A percentile compares a stretch with the other conserved stretches of the same genome.
Evolutionary conservation across 2,888 invertebrate genomes (phyloP).

Genomic region (Xylota sylvarum): DNA sequence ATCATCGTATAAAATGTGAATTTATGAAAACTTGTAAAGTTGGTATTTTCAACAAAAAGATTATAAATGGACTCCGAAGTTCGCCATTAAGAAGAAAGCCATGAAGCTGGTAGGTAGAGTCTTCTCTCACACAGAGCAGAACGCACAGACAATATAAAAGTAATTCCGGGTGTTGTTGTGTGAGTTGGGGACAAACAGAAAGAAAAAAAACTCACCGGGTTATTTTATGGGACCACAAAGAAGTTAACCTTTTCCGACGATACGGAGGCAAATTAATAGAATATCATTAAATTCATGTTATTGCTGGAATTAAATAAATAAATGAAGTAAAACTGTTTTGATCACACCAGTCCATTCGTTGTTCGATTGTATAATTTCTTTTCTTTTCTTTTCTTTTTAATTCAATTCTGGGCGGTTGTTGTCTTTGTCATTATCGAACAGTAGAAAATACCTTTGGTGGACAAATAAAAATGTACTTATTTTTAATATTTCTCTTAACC

Average conservation of each 20-base stretch:
- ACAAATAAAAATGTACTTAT: not conserved
- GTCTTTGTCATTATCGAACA: not conserved
- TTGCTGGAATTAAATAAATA: constrained; percentile 62
- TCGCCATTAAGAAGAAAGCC: constrained; percentile 69
- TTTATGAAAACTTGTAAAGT: constrained; percentile 76
- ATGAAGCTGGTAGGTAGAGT: constrained; percentile 40
- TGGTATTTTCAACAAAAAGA: constrained; percentile 77
- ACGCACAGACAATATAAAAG: constrained; percentile 41
- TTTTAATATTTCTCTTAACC: not conserved
- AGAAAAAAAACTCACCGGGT: constrained; percentile 30
- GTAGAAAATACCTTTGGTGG: not conserved
- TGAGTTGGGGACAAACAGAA: constrained; percentile 16
- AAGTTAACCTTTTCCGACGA: constrained; percentile 67
- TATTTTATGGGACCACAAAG: constrained; percentile 70
- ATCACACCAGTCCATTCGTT: constrained; percentile 27
- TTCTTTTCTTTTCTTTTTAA: not conserved
- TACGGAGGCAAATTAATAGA: constrained; percentile 54
- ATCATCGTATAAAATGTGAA: constrained; percentile 77
- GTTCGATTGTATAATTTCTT: not conserved
- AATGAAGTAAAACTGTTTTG: constrained; percentile 30
- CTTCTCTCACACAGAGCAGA: constrained; percentile 31
- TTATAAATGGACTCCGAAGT: constrained; percentile 75
- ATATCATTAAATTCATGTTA: constrained; percentile 65
- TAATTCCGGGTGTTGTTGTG: constrained; percentile 67
- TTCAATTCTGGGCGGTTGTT: not conserved